Percentiles rank a stretch among this genome's conserved stretches.
These are phyloP conservation scores for Delichon dasypus DNA, from an alignment of 2,797 vertebrate genomes.

Conservation along the genomic window DNA sequence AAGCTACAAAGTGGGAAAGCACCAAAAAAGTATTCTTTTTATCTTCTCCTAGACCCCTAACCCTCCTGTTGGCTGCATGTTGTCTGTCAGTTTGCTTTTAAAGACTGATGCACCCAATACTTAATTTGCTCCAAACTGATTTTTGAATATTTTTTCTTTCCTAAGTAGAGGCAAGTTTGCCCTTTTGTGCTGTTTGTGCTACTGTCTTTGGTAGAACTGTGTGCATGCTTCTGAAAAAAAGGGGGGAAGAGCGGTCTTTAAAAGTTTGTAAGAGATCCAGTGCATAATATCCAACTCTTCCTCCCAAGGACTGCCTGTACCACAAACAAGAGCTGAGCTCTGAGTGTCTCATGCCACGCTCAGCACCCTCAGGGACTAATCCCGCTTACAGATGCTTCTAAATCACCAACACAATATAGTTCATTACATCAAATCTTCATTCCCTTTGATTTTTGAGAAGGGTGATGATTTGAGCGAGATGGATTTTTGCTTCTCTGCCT, in stretches of 20 bases:
- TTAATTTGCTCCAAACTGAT: background rate
- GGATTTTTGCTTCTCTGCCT: background rate
- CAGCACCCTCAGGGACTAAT: background rate
- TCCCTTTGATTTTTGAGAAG: background rate
- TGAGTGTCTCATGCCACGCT: background rate
- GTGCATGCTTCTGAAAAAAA: background rate
- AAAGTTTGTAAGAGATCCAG: slow-evolving; percentile 7
- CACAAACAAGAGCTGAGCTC: background rate
- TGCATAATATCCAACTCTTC: background rate
- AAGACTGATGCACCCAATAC: background rate
- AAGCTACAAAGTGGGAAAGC: slow-evolving; percentile 5
- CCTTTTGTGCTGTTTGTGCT: background rate
- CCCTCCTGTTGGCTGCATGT: background rate
- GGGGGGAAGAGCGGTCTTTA: background rate
- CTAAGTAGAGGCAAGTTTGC: background rate
- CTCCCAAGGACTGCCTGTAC: background rate
- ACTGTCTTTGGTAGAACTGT: background rate
- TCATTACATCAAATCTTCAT: background rate
- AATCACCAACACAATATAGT: background rate
- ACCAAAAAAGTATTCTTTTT: slow-evolving; percentile 4
- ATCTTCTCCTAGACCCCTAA: background rate
- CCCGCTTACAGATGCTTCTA: background rate
- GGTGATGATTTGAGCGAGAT: background rate
- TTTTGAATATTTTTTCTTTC: background rate
- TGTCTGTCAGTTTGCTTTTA: slow-evolving; percentile 3